Evolutionary conservation across 2,888 invertebrate species (phyloP), one percentile per base, ranked within the genome.

Genomic region (Argyra leucocephala): DNA sequence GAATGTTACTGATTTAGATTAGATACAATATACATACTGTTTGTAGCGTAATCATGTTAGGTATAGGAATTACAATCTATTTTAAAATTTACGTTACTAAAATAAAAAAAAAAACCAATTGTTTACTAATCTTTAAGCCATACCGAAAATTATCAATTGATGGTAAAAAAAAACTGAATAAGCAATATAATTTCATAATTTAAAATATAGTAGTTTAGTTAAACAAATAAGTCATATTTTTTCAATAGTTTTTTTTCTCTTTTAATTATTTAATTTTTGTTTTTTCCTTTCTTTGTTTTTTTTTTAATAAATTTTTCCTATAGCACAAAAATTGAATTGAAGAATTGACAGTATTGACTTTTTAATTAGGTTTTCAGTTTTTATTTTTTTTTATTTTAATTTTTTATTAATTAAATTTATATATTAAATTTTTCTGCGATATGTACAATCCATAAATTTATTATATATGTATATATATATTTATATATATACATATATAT

Each of bases 281-380:
- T 48, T 48, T 48, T 18, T 48, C 12, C 10, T 31, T 7, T 31
- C 10, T 31, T 7, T 31, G 5, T 31, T 31, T 31, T 31, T 31
- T 31, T 31, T 31, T 31, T 31, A 10, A 31, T 31, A n/a, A n/a
- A n/a, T n/a, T 48, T 48, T 48, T 48, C 3, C 15, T 48, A 48
- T 48, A 48, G 48, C 48, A 48, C 48, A 48, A 48, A 48, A 48
- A 48, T 48, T 48, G 48, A 48, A 48, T 48, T 15, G n/a, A 48
- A 48, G 48, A 48, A 48, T 48, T 48, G 48, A 48, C 48, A 48
- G 18, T 48, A 48, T 48, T 48, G 5, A 12, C 6, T 48, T 48
- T 48, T 48, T 48, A 48, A 18, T 48, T 48, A 18, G 12, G 7
- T 48, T 48, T 48, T 48, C 9, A 48, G 15, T 48, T 48, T 48